A percentile compares a stretch with the other conserved stretches of the same genome.
These are phyloP conservation scores for Zhengitettix transpicula DNA, from an alignment of 2,888 invertebrate genomes.

Conservation along the genomic window DNA sequence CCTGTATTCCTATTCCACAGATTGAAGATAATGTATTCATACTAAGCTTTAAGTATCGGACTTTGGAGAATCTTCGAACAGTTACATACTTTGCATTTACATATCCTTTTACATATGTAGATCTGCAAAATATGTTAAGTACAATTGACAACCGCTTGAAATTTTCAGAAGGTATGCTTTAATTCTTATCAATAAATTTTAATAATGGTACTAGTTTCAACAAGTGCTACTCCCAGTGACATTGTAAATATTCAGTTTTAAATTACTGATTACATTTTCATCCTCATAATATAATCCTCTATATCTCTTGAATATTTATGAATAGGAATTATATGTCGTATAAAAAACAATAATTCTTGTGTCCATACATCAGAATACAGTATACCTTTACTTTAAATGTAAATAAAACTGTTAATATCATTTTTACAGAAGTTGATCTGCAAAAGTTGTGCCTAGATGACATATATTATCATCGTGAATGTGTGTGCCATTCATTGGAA, in stretches of 20 bases:
- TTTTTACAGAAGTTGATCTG: not conserved
- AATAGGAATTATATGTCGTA: no score
- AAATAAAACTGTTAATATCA: not conserved
- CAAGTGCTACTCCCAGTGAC: not conserved
- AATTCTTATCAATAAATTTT: not conserved
- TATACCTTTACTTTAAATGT: not conserved
- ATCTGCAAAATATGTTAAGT: slow-evolving; percentile 55
- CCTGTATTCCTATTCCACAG: slow-evolving; percentile 29
- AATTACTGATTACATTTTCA: not conserved
- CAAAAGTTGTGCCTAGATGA: slow-evolving; percentile 32
- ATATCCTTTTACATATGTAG: slow-evolving; percentile 74
- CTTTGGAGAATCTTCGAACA: slow-evolving; percentile 50
- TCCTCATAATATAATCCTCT: no score
- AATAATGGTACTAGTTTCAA: not conserved
- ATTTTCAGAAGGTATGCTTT: slow-evolving; percentile 3
- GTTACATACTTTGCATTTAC: slow-evolving; percentile 80
- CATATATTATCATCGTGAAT: slow-evolving; percentile 72
- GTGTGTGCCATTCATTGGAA: slow-evolving; percentile 62
- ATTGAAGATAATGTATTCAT: slow-evolving; percentile 55
- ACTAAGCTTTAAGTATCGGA: slow-evolving; percentile 53
- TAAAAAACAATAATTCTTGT: no score
- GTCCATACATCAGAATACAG: no score
- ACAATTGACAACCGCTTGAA: slow-evolving; percentile 45
- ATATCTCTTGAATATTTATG: no score
- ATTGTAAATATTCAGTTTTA: not conserved